These are phyloP conservation scores for Drosophila histrio DNA, from an alignment of 2,888 invertebrate genomes.

Conservation along the genomic window DNA sequence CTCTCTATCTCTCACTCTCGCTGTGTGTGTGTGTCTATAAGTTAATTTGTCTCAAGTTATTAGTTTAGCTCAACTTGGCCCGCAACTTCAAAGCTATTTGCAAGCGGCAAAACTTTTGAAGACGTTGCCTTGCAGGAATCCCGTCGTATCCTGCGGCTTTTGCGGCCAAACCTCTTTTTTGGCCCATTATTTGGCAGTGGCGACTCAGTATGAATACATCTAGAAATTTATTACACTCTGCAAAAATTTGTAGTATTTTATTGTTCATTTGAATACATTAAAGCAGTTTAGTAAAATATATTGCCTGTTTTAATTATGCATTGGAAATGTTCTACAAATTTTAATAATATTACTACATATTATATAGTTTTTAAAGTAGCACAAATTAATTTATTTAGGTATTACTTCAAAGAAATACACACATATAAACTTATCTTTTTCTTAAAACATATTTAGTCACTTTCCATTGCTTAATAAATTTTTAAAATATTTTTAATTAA, in stretches of 20 bases:
- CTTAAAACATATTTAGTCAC: no score
- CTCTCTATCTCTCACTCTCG: no score
- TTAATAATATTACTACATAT: neutral
- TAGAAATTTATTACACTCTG: neutral
- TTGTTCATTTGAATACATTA: neutral
- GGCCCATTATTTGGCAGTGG: conserved; percentile 11
- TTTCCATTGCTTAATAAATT: no score
- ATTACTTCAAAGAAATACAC: no score
- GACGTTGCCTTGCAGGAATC: conserved; percentile 9
- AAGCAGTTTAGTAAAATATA: neutral
- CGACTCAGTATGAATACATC: neutral
- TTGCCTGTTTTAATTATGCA: neutral
- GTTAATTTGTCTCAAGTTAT: conserved; percentile 62
- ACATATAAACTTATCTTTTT: no score
- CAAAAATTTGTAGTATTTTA: neutral
- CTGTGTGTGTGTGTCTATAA: conserved; percentile 33
- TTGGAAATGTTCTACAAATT: neutral
- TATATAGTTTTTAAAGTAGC: no score
- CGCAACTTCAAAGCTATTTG: conserved; percentile 51
- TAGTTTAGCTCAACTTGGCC: conserved; percentile 43
- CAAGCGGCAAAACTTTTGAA: conserved; percentile 37
- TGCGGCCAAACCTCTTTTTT: conserved; percentile 53
- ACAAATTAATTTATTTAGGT: no score
- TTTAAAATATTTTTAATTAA: no score
- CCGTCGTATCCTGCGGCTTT: conserved; percentile 48